Conservation (phyloP, 2,888 invertebrate species). For the Lochmaea crataegi region DNA sequence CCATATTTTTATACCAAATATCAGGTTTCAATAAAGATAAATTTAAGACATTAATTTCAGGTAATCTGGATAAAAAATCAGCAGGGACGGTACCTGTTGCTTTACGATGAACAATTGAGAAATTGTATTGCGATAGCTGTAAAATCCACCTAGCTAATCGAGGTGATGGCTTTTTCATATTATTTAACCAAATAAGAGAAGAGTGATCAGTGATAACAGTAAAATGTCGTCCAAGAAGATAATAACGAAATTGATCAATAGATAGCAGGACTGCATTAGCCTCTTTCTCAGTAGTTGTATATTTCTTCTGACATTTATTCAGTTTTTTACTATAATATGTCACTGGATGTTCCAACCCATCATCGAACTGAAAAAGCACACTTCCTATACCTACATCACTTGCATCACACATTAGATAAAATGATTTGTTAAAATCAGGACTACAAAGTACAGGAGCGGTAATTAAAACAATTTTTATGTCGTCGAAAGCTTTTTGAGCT, state of each 20-base stretch:
- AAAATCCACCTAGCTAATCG: background rate
- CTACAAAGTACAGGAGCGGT: constrained; percentile 45
- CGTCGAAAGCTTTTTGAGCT: constrained; percentile 36
- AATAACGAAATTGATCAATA: constrained; percentile 48
- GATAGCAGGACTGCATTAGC: constrained; percentile 42
- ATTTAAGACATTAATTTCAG: constrained; percentile 2
- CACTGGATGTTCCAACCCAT: too few species aligned
- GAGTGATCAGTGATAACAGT: constrained; percentile 47
- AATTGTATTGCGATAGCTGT: background rate
- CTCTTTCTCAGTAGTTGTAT: too few species aligned
- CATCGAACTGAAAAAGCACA: too few species aligned
- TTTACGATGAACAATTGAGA: background rate
- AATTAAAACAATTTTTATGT: too few species aligned
- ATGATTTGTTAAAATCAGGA: too few species aligned
- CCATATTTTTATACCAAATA: background rate
- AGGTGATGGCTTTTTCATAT: background rate
- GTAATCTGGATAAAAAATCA: background rate
- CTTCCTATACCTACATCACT: constrained; percentile 45
- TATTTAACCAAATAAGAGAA: constrained; percentile 27
- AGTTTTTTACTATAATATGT: too few species aligned
- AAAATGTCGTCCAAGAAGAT: constrained; percentile 45
- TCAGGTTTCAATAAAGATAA: background rate
- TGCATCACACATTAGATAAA: constrained; percentile 36
- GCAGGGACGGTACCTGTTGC: background rate
- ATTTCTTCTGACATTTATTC: too few species aligned